Conservation (phyloP, 2,797 vertebrate genomes). For the Danio jaintianensis region DNA sequence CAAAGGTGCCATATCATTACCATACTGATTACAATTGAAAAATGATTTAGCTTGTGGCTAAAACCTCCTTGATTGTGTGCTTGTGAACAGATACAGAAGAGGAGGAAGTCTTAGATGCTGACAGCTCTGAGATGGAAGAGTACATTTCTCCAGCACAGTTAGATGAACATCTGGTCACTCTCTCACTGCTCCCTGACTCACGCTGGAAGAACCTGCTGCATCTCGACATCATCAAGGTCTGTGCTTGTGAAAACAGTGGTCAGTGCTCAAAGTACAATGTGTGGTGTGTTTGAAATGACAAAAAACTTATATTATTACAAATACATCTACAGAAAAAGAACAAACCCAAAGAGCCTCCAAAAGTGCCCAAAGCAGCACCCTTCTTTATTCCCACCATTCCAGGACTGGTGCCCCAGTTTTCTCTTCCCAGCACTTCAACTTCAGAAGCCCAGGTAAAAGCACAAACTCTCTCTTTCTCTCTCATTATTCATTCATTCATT, state of each 20-base stretch:
- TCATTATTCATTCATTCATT: too few species aligned
- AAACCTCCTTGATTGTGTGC: not conserved
- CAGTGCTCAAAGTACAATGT: not conserved
- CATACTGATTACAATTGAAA: not conserved
- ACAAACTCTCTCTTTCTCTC: slow-evolving; percentile 24
- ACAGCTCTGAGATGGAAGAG: slow-evolving; percentile 78
- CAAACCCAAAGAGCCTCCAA: slow-evolving; percentile 88
- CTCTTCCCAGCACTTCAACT: slow-evolving; percentile 63
- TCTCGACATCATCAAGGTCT: slow-evolving; percentile 93
- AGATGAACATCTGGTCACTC: slow-evolving; percentile 86
- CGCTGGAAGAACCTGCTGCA: slow-evolving; percentile 93
- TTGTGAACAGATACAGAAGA: slow-evolving; percentile 68
- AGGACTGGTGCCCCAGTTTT: slow-evolving; percentile 87
- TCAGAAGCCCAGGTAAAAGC: slow-evolving; percentile 76
- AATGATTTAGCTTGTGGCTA: not conserved
- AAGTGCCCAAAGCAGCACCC: slow-evolving; percentile 85
- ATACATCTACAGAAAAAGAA: slow-evolving; percentile 84
- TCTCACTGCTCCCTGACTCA: slow-evolving; percentile 89
- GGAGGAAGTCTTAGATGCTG: slow-evolving; percentile 70
- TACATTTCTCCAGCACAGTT: slow-evolving; percentile 89
- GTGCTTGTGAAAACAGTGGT: not conserved
- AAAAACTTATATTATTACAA: not conserved
- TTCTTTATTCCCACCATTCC: slow-evolving; percentile 95
- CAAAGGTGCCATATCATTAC: slow-evolving; percentile 73
- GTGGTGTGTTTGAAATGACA: not conserved